Percentiles rank a stretch among this genome's conserved stretches.
phyloP scores from a whole-genome alignment of 2,113 vertebrate genomes.

The Chamaea fasciata region DNA sequence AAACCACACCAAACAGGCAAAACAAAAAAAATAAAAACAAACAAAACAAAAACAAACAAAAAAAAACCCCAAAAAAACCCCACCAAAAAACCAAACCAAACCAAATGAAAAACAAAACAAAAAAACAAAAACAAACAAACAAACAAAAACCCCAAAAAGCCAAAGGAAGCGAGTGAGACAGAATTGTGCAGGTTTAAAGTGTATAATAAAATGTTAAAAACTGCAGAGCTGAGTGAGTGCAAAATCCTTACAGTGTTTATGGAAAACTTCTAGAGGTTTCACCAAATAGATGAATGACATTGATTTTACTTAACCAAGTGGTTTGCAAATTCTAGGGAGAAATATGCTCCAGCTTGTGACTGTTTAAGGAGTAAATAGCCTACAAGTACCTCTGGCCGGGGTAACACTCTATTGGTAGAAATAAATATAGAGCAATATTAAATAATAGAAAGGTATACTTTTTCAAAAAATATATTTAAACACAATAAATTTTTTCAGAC shows the following conservation, averaged over 20 bases:
- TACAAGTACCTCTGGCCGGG: background rate
- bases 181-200: background rate
- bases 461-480: background rate
- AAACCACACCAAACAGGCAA: no score
- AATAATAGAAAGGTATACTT: background rate
- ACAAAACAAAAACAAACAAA: no score
- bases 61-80: no score
- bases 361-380: background rate
- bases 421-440: background rate
- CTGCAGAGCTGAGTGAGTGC: background rate
- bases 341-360: background rate
- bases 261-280: background rate
- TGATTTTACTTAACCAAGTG: background rate
- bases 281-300: background rate
- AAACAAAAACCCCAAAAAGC: no score
- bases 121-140: no score
- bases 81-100: no score
- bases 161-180: rapidly evolving
- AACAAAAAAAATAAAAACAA: no score
- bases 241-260: background rate
- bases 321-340: background rate
- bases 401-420: background rate
- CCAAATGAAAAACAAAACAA: no score
- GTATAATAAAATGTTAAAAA: background rate
- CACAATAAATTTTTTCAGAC: background rate